Conservation (phyloP, 2,888 invertebrate genomes). For the Eudemis profundana region DNA sequence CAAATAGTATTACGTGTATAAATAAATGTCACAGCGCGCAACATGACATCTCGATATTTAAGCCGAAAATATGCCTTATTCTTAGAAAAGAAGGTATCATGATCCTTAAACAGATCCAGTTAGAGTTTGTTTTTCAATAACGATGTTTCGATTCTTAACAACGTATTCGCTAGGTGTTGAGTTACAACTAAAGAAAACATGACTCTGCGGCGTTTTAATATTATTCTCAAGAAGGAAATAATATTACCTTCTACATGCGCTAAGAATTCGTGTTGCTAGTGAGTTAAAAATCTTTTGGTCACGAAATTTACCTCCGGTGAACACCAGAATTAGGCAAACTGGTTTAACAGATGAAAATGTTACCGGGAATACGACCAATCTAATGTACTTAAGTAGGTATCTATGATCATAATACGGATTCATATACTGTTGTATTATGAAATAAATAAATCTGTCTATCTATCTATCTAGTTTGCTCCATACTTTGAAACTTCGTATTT, state of each 20-base stretch:
- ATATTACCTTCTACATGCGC: background rate
- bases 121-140: conserved; percentile 38
- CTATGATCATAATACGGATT: no score
- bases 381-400: no score
- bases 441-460: no score
- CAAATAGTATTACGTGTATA: conserved; percentile 38
- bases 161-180: conserved; percentile 14
- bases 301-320: no score
- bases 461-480: no score
- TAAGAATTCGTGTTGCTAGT: conserved; percentile 5
- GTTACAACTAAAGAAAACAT: conserved; percentile 11
- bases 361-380: no score
- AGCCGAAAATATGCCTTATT: conserved; percentile 47
- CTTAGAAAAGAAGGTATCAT: conserved; percentile 51
- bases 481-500: no score
- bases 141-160: background rate
- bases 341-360: no score
- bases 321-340: no score
- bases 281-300: background rate
- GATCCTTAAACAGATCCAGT: conserved; percentile 48
- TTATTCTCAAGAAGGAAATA: conserved; percentile 4
- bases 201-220: conserved; percentile 22
- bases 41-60: conserved; percentile 39
- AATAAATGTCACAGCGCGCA: conserved; percentile 26
- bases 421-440: no score